Evolutionary conservation across 2,113 vertebrate genomes (phyloP).

Genomic region (Protobothrops mucrosquamatus): DNA sequence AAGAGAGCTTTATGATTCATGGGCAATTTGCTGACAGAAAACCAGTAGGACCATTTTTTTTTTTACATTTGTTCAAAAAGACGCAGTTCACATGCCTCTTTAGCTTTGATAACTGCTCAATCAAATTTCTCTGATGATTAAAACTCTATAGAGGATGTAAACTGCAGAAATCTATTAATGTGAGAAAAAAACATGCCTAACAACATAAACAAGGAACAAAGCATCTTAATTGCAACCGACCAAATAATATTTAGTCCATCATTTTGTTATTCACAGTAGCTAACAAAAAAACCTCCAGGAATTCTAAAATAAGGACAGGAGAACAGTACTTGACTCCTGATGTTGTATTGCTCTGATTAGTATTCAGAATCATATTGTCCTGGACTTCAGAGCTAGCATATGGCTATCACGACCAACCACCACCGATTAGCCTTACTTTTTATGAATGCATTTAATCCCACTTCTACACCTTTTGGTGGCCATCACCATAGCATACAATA

Average conservation of each 20-base stretch:
- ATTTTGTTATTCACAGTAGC: neutral
- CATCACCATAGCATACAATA: neutral
- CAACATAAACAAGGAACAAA: neutral
- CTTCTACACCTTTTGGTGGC: neutral
- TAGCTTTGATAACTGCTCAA: neutral
- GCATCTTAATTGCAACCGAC: neutral
- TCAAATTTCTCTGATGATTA: constrained; percentile 6
- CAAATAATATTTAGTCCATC: neutral
- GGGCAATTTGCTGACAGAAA: neutral
- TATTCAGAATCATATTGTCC: neutral
- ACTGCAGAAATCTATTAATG: constrained; percentile 17
- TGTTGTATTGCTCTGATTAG: neutral
- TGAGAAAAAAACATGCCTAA: neutral
- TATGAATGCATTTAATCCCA: neutral
- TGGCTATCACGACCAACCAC: neutral
- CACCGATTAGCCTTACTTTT: neutral
- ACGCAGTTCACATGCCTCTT: neutral
- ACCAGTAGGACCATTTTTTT: neutral
- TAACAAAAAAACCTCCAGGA: neutral
- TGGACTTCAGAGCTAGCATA: neutral
- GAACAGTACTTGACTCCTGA: too few relatives aligned
- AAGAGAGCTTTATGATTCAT: neutral
- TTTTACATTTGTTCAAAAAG: neutral
- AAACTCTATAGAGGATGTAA: neutral
- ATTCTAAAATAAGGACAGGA: neutral